Base-by-base conservation (phyloP, 30 jellyfish, hydroid and myxozoan species). In the Aurelia sp. region DNA sequence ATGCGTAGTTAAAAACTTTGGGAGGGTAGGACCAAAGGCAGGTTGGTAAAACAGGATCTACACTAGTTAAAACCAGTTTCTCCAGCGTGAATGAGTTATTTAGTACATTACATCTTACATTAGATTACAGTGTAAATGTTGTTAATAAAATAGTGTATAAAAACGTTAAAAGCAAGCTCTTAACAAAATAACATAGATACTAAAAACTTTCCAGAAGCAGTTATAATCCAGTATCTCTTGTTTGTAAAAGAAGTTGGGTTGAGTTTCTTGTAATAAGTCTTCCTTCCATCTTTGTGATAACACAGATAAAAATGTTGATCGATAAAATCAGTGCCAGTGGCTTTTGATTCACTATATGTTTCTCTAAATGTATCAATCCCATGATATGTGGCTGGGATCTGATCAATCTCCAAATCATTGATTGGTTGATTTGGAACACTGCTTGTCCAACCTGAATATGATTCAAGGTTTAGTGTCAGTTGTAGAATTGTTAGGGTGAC, bases 251-350 rank as follows among this genome's bases (percentile, higher is more conserved):
- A 63, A 7, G 90, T 78, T 8, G 96, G 99, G 67, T 94, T 96
- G 50, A 77, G 89, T 57, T 94, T 94, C 83, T 94, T 94, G 81
- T 94, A 85, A 61, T 94, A 94, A 47, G 99, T 88, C 53, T 94
- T 94, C 21, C 93, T 80, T 41, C 97, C 99, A 33, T 94, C 99
- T 64, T 88, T 88, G 74, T 84, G 90, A 78, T 94, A 94, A 41
- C 99, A 94, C 20, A 94, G 74, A 74, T 89, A 89, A 80, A 88
- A 94, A 74, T 94, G 99, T 55, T 88, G 97, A 66, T 94, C 99
- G 50, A 94, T 81, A 75, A 94, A 94, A 52, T 94, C 99, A 52
- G 89, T 88, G 35, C 95, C 95, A 30, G 95, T 92, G 24, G 85
- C 91, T 68, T 92, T 92, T 55, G 91, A 60, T 53, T 82, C 91